Evolutionary conservation across 2,113 vertebrate genomes (phyloP).

Genomic region (Ptychochromis oligacanthus): DNA sequence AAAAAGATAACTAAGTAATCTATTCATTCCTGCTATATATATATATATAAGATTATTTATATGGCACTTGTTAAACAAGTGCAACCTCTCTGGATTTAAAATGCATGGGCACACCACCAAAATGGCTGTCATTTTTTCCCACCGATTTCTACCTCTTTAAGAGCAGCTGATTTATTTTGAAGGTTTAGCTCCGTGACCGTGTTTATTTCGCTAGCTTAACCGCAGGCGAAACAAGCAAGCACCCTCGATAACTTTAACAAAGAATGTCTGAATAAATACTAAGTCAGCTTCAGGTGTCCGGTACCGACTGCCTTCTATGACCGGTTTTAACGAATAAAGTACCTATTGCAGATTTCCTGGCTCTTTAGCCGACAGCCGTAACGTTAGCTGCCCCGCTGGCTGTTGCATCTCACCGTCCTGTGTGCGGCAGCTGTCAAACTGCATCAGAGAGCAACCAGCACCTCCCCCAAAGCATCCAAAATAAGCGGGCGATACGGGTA

Average conservation of each 20-base stretch:
- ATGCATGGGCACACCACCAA: no score
- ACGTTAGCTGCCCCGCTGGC: not conserved
- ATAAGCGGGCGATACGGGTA: accelerated
- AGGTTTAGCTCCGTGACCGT: not conserved
- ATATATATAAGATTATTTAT: no score
- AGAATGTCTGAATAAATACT: not conserved
- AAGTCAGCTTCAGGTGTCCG: accelerated
- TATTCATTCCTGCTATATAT: no score
- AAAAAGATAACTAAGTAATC: no score
- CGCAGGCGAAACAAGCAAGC: not conserved
- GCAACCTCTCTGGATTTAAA: no score
- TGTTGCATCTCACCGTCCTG: conserved; percentile 30
- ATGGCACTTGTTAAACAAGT: no score
- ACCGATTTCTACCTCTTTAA: not conserved
- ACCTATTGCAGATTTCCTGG: not conserved
- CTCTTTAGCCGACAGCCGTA: not conserved
- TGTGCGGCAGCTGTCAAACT: conserved; percentile 54
- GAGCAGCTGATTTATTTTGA: conserved; percentile 41
- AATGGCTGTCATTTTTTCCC: no score
- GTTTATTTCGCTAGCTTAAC: conserved; percentile 10
- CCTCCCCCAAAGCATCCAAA: not conserved
- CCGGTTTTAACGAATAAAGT: not conserved
- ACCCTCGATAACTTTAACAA: conserved; percentile 10
- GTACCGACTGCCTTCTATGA: not conserved
- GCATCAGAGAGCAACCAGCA: not conserved